These are phyloP conservation scores for Papilio demoleus DNA, from an alignment of 2,888 invertebrate species.

Conservation along the genomic window DNA sequence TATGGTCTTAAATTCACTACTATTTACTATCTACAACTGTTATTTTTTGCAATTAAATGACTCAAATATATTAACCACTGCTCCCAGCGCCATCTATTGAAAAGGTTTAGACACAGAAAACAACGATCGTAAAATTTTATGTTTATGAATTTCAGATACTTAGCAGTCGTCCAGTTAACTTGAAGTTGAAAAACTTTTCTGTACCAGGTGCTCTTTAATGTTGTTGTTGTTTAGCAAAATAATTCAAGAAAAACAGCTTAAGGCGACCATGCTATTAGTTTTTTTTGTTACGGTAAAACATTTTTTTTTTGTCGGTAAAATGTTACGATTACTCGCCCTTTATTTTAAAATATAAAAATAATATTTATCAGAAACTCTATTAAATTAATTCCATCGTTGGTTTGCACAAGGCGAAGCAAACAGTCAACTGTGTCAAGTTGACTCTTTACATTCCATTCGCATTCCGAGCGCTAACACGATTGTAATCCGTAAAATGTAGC, in stretches of 20 bases:
- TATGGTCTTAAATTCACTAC: too few species aligned
- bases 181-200: conserved; percentile 5
- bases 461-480: conserved; percentile 28
- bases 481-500: conserved; percentile 21
- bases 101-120: neutral
- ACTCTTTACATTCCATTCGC: conserved; percentile 33
- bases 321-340: too few species aligned
- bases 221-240: conserved; percentile 6
- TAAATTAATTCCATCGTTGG: conserved; percentile 2
- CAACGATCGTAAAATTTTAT: conserved; percentile 4
- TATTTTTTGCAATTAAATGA: too few species aligned
- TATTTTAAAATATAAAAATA: too few species aligned
- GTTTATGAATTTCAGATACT: conserved; percentile 13
- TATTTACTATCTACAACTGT: too few species aligned
- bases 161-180: neutral
- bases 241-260: neutral
- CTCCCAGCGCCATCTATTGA: too few species aligned
- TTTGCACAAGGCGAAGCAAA: conserved; percentile 17
- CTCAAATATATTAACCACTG: too few species aligned
- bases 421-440: conserved; percentile 34
- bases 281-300: too few species aligned
- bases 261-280: too few species aligned
- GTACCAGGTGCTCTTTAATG: conserved; percentile 7
- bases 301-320: too few species aligned
- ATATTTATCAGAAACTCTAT: conserved; percentile 6